Evolutionary conservation across 2,888 invertebrate genomes (phyloP).

Genomic region (Clitarchus hookeri): DNA sequence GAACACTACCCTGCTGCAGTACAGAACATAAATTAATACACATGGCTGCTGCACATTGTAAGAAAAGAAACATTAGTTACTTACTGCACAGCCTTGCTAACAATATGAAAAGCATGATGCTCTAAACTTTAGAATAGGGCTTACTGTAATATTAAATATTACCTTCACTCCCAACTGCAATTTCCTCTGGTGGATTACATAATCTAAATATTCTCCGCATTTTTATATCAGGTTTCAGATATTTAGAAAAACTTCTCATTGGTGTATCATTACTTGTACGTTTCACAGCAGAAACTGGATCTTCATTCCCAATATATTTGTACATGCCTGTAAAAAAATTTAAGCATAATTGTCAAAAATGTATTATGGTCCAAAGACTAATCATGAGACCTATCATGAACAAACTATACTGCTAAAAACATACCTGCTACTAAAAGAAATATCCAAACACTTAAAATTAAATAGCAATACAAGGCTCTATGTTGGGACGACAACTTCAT

Average conservation of each 20-base stretch:
- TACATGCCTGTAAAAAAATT: slow-evolving; percentile 68
- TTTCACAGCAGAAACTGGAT: slow-evolving; percentile 51
- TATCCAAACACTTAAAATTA: slow-evolving; percentile 82
- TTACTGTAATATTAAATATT: slow-evolving; percentile 40
- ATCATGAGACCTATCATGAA: no score
- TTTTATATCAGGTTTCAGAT: slow-evolving; percentile 64
- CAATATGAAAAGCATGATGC: no score
- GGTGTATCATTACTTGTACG: slow-evolving; percentile 55
- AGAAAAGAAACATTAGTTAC: no score
- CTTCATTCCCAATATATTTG: slow-evolving; percentile 72
- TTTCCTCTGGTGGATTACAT: slow-evolving; percentile 75
- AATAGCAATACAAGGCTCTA: slow-evolving; percentile 79
- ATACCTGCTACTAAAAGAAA: slow-evolving; percentile 75
- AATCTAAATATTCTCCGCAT: slow-evolving; percentile 68
- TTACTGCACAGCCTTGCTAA: no score
- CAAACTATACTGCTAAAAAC: slow-evolving; percentile 29
- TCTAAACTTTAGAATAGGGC: no score
- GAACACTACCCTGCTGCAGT: no score
- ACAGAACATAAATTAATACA: no score
- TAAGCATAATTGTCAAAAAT: slow-evolving; percentile 23
- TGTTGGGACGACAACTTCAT: slow-evolving; percentile 69
- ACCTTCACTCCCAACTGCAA: slow-evolving; percentile 77
- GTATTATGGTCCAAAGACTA: neutral
- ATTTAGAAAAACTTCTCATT: slow-evolving; percentile 56
- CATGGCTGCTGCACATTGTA: no score